phyloP scores from a whole-genome alignment of 2,797 vertebrate species.

The Sciaenops ocellatus region DNA sequence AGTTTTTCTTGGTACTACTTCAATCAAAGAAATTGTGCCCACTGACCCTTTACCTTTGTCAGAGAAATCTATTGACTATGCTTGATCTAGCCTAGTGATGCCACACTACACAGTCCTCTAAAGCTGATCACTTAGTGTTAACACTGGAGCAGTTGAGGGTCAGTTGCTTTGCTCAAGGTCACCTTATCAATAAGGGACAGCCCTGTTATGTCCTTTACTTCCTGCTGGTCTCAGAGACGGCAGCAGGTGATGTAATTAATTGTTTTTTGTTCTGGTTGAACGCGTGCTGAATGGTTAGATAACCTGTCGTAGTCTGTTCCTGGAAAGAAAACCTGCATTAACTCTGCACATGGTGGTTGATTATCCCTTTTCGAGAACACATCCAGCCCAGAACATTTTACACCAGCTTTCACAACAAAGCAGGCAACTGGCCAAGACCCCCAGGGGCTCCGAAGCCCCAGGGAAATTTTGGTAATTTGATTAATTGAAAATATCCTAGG shows the following conservation, averaged over 20 bases:
- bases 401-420: not conserved
- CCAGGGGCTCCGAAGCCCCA: not conserved
- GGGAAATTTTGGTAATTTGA: not conserved
- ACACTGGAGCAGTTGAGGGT: not conserved
- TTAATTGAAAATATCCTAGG: not conserved
- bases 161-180: constrained; percentile 27
- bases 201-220: not conserved
- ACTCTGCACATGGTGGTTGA: not conserved
- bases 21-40: not conserved
- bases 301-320: not conserved
- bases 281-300: not conserved
- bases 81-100: not conserved
- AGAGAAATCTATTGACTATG: not conserved
- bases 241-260: constrained; percentile 11
- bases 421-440: not conserved
- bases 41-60: constrained; percentile 11
- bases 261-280: constrained; percentile 10
- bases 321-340: not conserved
- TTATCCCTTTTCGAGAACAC: not conserved
- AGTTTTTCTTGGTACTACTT: not conserved
- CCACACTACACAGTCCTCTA: not conserved
- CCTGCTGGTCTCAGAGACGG: not conserved
- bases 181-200: constrained; percentile 8
- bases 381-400: not conserved
- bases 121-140: not conserved